phyloP scores from a whole-genome alignment of 2,888 invertebrate species.

The Mimachlamys varia region DNA sequence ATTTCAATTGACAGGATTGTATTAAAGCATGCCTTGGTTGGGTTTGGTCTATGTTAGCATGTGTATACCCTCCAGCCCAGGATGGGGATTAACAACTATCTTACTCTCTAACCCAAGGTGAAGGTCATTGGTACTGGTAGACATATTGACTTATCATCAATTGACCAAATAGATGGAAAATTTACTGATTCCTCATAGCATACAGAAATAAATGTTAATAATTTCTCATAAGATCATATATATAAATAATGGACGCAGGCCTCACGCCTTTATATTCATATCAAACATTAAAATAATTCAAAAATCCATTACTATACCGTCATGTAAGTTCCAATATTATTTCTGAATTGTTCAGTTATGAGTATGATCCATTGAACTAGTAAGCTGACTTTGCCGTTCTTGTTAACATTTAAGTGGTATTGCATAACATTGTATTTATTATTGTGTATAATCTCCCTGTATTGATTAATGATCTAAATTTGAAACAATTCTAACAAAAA shows the following conservation, averaged over 20 bases:
- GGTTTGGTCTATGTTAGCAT: neutral
- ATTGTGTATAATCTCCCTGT: neutral
- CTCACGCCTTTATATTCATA: no score
- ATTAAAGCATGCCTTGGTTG: neutral
- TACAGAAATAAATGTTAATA: neutral
- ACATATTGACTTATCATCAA: neutral
- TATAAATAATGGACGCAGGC: no score
- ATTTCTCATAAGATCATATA: no score
- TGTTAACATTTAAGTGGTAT: neutral
- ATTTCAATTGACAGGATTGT: no score
- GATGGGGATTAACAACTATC: neutral
- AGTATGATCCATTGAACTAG: no score
- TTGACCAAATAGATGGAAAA: neutral
- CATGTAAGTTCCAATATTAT: no score
- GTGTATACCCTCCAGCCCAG: neutral
- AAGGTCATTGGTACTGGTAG: neutral
- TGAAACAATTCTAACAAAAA: no score
- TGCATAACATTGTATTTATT: neutral
- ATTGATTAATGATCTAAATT: no score
- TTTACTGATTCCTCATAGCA: neutral
- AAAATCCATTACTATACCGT: no score
- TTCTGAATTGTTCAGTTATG: no score
- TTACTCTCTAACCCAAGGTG: conserved; percentile 12
- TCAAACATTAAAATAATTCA: no score
- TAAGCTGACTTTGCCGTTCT: neutral